phyloP scores from a whole-genome alignment of 1,140 invertebrate genomes.

The Trypoxylus dichotomus region DNA sequence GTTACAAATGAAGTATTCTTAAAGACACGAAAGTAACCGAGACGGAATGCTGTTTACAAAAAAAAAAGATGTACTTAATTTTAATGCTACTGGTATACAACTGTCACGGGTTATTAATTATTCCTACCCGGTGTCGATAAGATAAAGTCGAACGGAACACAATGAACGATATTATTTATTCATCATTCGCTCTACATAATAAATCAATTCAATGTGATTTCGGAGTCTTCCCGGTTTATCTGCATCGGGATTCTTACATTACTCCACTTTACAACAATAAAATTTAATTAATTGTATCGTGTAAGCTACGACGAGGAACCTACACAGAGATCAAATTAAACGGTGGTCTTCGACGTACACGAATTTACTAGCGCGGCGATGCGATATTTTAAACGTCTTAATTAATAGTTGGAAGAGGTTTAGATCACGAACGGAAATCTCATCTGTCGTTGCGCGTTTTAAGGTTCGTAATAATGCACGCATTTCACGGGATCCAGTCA shows the following conservation, averaged over 20 bases:
- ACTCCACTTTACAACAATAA: slow-evolving; percentile 8
- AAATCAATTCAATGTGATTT: slow-evolving; percentile 1
- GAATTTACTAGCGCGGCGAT: background rate
- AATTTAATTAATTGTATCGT: slow-evolving; percentile 10
- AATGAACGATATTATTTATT: background rate
- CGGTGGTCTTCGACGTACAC: background rate
- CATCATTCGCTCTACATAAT: background rate
- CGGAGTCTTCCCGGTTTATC: background rate
- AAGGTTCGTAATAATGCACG: background rate
- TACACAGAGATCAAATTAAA: background rate
- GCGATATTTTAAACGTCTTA: slow-evolving; percentile 15
- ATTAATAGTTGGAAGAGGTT: slow-evolving; percentile 17
- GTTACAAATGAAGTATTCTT: too few species aligned
- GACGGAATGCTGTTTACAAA: background rate
- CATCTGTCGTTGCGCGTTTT: slow-evolving; percentile 17
- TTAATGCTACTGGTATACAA: background rate
- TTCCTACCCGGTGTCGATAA: background rate
- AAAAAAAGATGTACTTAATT: background rate
- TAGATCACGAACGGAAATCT: background rate
- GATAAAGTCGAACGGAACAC: background rate
- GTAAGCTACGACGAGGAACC: background rate
- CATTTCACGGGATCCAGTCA: slow-evolving; percentile 33
- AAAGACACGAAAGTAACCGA: too few species aligned
- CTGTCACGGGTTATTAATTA: background rate
- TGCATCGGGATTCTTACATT: background rate